phyloP scores from a whole-genome alignment of 2,888 invertebrate genomes.

The Sinotaia quadrata region DNA sequence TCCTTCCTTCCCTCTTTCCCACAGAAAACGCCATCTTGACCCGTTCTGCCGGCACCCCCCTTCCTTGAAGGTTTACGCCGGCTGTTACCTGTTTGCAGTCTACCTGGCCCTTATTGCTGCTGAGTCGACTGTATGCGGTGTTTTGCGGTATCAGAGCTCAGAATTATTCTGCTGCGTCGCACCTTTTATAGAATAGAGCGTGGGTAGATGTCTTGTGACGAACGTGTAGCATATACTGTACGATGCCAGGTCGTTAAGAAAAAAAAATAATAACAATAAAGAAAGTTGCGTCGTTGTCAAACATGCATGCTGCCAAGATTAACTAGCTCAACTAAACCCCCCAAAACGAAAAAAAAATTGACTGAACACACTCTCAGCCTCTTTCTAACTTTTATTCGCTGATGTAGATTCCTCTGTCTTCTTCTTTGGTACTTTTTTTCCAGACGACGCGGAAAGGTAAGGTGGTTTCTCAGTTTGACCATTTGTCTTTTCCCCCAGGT shows the following conservation, averaged over 20 bases:
- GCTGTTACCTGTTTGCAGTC: background rate
- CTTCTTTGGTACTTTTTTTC: constrained; percentile 20
- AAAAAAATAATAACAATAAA: no score
- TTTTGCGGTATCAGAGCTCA: background rate
- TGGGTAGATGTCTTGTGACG: constrained; percentile 2
- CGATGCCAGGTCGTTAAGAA: background rate
- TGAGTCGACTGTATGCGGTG: background rate
- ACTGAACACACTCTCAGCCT: no score
- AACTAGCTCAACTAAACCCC: no score
- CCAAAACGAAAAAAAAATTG: no score
- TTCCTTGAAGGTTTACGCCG: background rate
- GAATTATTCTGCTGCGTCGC: background rate
- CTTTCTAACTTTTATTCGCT: no score
- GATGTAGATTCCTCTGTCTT: constrained; percentile 20
- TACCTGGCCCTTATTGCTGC: background rate
- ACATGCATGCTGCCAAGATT: no score
- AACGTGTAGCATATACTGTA: background rate
- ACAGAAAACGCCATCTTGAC: background rate
- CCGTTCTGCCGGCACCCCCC: background rate
- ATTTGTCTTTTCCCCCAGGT: no score
- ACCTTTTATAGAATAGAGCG: constrained; percentile 30
- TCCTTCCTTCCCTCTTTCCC: background rate
- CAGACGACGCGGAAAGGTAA: constrained; percentile 25
- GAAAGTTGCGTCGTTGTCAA: no score
- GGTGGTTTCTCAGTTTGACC: constrained; percentile 17